These are phyloP conservation scores for Lepidiolamprologus cunningtoni DNA, from an alignment of 2,113 vertebrate species.

Conservation along the genomic window DNA sequence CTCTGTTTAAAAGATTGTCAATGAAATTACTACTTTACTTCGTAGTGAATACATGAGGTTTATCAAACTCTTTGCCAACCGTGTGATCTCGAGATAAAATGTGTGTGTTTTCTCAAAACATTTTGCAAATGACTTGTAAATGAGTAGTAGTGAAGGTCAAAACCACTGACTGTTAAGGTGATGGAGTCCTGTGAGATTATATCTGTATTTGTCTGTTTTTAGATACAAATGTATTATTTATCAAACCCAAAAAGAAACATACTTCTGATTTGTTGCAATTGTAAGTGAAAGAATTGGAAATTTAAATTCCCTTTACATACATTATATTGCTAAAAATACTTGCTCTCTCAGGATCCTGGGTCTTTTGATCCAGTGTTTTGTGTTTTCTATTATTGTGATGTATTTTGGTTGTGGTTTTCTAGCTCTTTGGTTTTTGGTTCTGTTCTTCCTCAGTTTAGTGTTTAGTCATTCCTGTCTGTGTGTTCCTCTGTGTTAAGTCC, in stretches of 20 bases:
- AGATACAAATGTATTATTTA: neutral
- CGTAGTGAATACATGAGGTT: neutral
- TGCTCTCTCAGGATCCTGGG: accelerated
- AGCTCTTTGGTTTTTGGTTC: neutral
- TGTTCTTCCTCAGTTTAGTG: neutral
- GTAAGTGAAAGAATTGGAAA: neutral
- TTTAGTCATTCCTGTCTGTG: neutral
- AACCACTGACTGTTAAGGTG: neutral
- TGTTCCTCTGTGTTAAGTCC: neutral
- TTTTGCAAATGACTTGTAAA: neutral
- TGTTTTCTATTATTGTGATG: neutral
- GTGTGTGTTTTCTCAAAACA: neutral
- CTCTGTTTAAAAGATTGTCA: neutral
- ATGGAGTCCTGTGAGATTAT: neutral
- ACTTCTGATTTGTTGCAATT: neutral
- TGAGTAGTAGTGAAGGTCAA: neutral
- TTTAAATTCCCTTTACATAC: neutral
- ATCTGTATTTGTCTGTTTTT: neutral
- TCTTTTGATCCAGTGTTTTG: neutral
- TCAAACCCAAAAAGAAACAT: neutral
- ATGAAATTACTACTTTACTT: neutral
- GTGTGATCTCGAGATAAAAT: neutral
- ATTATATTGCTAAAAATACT: neutral
- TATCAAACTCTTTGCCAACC: neutral
- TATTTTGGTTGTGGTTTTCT: neutral